Base-by-base conservation (phyloP, 2,888 invertebrate genomes). In the Bombylius discolor region DNA sequence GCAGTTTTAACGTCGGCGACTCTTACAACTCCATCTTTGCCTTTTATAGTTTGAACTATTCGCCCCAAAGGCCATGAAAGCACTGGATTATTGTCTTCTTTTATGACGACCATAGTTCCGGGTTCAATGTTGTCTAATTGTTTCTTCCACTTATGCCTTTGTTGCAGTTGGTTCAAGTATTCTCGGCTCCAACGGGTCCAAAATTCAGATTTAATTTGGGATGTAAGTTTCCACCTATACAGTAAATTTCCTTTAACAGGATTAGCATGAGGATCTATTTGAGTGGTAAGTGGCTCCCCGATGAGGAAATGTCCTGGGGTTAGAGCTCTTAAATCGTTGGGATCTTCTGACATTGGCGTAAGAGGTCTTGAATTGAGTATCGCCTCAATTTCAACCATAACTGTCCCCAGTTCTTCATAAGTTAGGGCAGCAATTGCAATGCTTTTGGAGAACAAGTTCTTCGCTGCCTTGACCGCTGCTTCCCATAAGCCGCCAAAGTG, bases 331-430 rank as follows among this genome's bases (percentile, higher is more conserved):
- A 52, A 14, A 45, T 59, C 59, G 6, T 51, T 52, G 32, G 59
- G 55, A 51, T 62, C 60, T 23, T 56, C 51, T n/a, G 55, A 55
- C 13, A 60, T 54, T 9, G 58, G 60, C 50, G 53, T 58, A 1
- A 67, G 31, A 4, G 66, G 64, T 31, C 65, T 51, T 11, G 63
- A 65, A 55, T 67, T 66, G 1, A 66, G 49, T 14, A 61, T 56
- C 1, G 64, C 64, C 57, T 66, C 65, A 32, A 66, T 60, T 56
- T 64, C 62, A 8, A 56, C 51, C 1, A 62, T 13, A 1, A 65
- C 14, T 5, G 65, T 68, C n/a, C 55, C 36, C 33, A 66, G 58
- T 55, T 68, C 64, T 58, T 66, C 63, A 45, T 59, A 64, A 1
- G 62, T 64, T 12, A 67, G 53, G 9, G 51, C 56, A 12, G 52